phyloP scores from a whole-genome alignment of 1,140 invertebrate genomes.

The Aleiodes sp. region DNA sequence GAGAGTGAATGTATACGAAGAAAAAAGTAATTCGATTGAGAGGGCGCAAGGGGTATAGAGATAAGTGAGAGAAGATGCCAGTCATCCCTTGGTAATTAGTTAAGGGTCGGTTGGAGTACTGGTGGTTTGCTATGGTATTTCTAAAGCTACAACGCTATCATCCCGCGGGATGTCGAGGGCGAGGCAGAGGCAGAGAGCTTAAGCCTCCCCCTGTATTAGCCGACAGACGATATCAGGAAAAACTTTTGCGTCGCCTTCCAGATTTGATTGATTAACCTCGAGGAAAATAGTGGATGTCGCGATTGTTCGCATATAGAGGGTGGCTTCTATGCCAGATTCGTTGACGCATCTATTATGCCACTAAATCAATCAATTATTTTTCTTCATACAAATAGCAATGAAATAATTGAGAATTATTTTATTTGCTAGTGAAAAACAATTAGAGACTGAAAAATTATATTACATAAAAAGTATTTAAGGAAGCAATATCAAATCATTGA shows the following conservation, averaged over 20 bases:
- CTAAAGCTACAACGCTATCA: not conserved
- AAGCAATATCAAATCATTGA: not conserved
- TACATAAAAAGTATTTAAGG: not conserved
- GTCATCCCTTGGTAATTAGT: constrained; percentile 65
- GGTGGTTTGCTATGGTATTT: constrained; percentile 12
- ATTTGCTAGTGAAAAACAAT: not conserved
- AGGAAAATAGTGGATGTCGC: constrained; percentile 10
- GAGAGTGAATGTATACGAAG: constrained; percentile 48
- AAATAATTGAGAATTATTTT: not conserved
- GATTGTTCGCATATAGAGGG: not conserved
- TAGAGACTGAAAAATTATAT: not conserved
- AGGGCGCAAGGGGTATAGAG: constrained; percentile 51
- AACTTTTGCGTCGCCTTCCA: constrained; percentile 22
- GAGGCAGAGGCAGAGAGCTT: constrained; percentile 3
- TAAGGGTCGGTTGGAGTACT: constrained; percentile 50
- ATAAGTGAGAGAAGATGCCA: constrained; percentile 64
- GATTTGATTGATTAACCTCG: constrained; percentile 35
- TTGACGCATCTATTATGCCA: not conserved
- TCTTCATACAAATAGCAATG: not conserved
- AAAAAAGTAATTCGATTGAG: constrained; percentile 65
- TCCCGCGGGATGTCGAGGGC: constrained; percentile 4
- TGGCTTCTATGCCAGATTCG: not conserved
- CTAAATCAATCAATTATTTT: not conserved
- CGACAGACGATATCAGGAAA: constrained; percentile 23
- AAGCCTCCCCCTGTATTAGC: constrained; percentile 5